Percentiles rank a stretch among this genome's conserved stretches.
Conservation (phyloP, 2,888 invertebrate genomes). For the Oligia fasciuncula region DNA sequence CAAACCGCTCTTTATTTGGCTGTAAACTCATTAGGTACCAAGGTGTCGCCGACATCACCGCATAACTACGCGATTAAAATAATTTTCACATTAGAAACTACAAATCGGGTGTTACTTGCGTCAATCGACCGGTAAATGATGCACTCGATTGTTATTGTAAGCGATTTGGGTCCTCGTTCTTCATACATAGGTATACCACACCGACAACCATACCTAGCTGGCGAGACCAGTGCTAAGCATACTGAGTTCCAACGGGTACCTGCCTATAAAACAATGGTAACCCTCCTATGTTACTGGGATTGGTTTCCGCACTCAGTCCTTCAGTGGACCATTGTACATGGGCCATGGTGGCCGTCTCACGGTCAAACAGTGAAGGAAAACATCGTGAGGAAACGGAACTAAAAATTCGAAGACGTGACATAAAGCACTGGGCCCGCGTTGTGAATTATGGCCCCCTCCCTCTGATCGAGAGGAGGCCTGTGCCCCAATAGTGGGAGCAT, state of each 20-base stretch:
- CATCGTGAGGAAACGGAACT: too few species aligned
- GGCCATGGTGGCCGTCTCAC: background rate
- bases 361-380: too few species aligned
- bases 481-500: background rate
- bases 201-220: background rate
- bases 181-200: constrained; percentile 11
- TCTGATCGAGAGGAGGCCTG: background rate
- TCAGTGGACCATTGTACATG: background rate
- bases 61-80: constrained; percentile 63
- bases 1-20: constrained; percentile 57
- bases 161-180: constrained; percentile 3
- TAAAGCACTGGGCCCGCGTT: too few species aligned
- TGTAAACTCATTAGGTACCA: constrained; percentile 62
- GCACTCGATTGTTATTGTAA: constrained; percentile 44
- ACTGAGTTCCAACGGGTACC: background rate
- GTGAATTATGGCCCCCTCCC: background rate
- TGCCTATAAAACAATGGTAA: background rate
- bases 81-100: constrained; percentile 62
- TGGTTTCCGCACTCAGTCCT: background rate
- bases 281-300: background rate
- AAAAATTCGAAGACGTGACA: too few species aligned
- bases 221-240: background rate
- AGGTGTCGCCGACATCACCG: constrained; percentile 50
- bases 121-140: constrained; percentile 57
- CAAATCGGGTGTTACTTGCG: constrained; percentile 55